Evolutionary conservation across 2,888 invertebrate species (phyloP).

Genomic region (Shargacucullia verbasci): DNA sequence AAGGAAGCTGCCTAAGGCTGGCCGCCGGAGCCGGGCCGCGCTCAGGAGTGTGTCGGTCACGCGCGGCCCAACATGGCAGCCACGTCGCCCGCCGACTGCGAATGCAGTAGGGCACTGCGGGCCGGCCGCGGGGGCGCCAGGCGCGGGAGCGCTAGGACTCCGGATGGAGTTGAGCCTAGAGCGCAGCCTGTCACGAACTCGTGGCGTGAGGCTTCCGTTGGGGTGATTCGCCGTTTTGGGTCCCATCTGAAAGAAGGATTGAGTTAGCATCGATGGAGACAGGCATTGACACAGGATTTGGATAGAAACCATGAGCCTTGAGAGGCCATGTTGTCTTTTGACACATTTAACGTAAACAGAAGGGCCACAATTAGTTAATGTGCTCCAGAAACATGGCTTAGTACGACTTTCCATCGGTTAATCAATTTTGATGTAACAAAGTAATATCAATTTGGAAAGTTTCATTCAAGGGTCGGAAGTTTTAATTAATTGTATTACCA

Average conservation of each 20-base stretch:
- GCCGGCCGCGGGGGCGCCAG: constrained; percentile 77
- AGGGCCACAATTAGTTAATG: no score
- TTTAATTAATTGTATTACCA: no score
- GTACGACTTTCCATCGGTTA: no score
- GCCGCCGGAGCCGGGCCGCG: constrained; percentile 63
- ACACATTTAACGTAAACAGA: no score
- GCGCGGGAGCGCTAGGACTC: constrained; percentile 82
- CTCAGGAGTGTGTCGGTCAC: constrained; percentile 85
- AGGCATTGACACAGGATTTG: no score
- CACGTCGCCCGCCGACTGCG: constrained; percentile 91
- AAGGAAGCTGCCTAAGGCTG: constrained; percentile 50
- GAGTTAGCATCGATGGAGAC: background rate
- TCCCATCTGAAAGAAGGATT: constrained; percentile 92
- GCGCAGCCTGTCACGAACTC: constrained; percentile 92
- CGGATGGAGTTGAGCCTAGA: constrained; percentile 79
- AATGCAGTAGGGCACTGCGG: constrained; percentile 87
- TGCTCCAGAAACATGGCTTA: no score
- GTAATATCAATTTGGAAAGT: no score
- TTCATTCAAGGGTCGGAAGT: no score
- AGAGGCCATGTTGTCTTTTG: no score
- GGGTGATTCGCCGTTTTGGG: constrained; percentile 96
- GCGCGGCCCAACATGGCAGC: constrained; percentile 90
- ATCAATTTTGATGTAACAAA: no score
- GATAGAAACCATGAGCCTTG: no score
- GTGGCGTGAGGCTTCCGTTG: constrained; percentile 96